Evolutionary conservation across 1,140 invertebrate species (phyloP).

Genomic region (Globodera ellingtonae): DNA sequence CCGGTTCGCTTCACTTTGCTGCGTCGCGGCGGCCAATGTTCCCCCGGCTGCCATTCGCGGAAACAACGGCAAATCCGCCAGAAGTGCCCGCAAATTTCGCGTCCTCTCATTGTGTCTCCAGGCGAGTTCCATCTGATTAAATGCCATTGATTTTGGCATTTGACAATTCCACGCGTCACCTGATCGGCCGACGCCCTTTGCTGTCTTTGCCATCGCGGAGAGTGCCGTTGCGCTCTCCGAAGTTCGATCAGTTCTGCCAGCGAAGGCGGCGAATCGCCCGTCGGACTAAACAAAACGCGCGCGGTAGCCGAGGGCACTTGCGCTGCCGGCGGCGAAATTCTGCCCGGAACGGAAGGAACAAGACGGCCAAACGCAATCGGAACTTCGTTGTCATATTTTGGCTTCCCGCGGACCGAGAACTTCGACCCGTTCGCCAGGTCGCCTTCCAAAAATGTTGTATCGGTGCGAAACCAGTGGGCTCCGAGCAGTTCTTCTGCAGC

Average conservation of each 20-base stretch:
- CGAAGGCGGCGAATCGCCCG: neutral
- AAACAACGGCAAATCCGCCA: neutral
- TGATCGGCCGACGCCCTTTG: neutral
- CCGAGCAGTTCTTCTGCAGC: slow-evolving; percentile 26
- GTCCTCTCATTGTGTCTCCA: neutral
- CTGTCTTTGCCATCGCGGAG: neutral
- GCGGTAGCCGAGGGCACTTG: neutral
- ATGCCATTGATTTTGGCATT: neutral
- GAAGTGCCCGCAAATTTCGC: neutral
- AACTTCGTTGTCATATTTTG: neutral
- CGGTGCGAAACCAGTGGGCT: slow-evolving; percentile 1
- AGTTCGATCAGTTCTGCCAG: neutral
- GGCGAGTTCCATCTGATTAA: neutral
- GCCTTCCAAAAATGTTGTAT: neutral
- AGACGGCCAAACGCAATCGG: neutral
- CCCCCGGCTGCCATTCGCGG: too few species aligned
- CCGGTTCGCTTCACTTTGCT: neutral
- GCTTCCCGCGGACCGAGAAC: neutral
- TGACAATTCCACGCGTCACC: neutral
- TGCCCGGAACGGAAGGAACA: neutral
- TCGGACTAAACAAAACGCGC: neutral
- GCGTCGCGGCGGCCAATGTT: neutral
- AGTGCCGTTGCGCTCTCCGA: neutral
- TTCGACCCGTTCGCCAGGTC: neutral
- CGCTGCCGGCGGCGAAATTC: neutral